phyloP scores from a whole-genome alignment of 2,888 invertebrate species.

The Adela reaumurella region DNA sequence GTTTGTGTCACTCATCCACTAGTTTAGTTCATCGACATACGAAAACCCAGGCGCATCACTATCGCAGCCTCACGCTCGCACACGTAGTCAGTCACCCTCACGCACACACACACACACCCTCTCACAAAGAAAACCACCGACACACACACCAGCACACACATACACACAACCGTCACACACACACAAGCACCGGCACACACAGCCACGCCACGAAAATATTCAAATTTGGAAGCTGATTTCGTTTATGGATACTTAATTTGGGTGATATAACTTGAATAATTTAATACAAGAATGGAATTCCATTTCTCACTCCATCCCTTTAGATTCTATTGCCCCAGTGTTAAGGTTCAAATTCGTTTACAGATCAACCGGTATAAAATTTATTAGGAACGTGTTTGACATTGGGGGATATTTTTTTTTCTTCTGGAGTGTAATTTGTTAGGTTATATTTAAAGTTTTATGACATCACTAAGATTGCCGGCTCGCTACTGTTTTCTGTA shows the following conservation, averaged over 20 bases:
- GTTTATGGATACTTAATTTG: constrained; percentile 58
- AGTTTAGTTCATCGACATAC: no score
- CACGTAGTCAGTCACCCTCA: no score
- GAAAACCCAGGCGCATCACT: no score
- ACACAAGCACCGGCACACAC: constrained; percentile 31
- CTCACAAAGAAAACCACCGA: constrained; percentile 45
- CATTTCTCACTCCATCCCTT: constrained; percentile 28
- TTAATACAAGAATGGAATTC: constrained; percentile 39
- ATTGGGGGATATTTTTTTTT: neutral
- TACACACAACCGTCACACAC: no score
- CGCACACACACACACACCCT: constrained; percentile 23
- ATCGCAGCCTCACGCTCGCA: constrained; percentile 19
- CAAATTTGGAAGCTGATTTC: constrained; percentile 57
- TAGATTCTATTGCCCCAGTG: constrained; percentile 5
- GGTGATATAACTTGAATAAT: constrained; percentile 56
- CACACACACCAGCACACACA: no score
- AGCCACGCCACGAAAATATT: constrained; percentile 33
- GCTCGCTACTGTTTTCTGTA: neutral
- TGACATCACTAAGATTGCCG: neutral
- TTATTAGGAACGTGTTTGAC: neutral
- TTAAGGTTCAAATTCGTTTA: constrained; percentile 1
- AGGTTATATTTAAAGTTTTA: neutral
- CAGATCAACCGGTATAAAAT: neutral
- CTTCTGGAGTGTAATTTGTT: neutral
- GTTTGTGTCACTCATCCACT: no score